Percentiles rank a stretch among this genome's conserved stretches.
phyloP scores from a whole-genome alignment of 2,113 vertebrate species.

The Caloenas nicobarica region DNA sequence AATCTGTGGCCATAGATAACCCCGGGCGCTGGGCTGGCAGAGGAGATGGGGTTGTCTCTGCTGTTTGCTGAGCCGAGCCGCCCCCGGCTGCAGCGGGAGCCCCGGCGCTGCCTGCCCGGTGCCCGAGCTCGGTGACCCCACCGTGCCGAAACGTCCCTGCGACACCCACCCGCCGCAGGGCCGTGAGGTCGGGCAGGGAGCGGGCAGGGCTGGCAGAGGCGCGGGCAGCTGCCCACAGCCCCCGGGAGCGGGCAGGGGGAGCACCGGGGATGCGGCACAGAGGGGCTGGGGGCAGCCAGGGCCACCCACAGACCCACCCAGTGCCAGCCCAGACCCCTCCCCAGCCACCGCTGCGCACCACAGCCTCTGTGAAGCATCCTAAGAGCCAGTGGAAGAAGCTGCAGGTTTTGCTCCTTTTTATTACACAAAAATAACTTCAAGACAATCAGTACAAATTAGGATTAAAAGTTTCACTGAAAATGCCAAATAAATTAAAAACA shows the following conservation, averaged over 20 bases:
- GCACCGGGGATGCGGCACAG: neutral
- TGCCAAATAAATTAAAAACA: neutral
- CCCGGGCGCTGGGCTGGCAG: neutral
- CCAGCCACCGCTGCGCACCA: neutral
- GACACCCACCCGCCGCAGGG: neutral
- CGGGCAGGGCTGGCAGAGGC: neutral
- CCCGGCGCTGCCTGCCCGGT: fast-evolving
- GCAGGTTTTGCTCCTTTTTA: neutral
- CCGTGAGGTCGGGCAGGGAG: neutral
- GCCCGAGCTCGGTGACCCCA: neutral
- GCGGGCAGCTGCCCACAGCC: neutral
- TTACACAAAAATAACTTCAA: neutral
- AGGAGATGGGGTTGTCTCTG: fast-evolving
- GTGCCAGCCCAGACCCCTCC: neutral
- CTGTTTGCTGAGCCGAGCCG: neutral
- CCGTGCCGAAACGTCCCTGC: fast-evolving
- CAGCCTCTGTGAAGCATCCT: neutral
- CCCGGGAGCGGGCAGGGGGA: neutral
- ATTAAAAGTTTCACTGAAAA: neutral
- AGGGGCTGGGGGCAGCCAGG: neutral
- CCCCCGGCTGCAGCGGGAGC: fast-evolving
- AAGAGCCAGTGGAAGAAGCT: neutral
- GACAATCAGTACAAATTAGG: neutral
- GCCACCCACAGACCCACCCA: neutral
- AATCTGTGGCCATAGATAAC: fast-evolving